Evolutionary conservation across 1,140 invertebrate genomes (phyloP).

Genomic region (Acromyrmex heyeri): DNA sequence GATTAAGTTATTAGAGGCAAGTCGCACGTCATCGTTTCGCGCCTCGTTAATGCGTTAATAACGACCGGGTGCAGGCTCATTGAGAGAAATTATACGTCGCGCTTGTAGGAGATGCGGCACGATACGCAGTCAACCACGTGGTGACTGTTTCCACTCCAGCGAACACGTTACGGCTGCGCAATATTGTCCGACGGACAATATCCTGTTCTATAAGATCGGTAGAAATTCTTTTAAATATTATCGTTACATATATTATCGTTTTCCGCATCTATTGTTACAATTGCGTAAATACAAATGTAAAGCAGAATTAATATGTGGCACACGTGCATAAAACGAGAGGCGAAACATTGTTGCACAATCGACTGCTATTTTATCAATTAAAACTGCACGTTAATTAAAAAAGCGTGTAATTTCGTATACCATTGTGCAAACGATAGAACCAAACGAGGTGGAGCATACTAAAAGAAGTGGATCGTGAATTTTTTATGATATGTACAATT

Average conservation of each 20-base stretch:
- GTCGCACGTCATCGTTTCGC: slow-evolving; percentile 17
- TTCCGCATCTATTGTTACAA: background rate
- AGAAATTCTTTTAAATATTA: background rate
- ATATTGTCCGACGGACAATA: background rate
- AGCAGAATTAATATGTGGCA: background rate
- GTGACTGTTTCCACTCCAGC: slow-evolving; percentile 53
- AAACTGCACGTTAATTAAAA: slow-evolving; percentile 18
- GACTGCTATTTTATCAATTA: slow-evolving; percentile 5
- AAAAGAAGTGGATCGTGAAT: slow-evolving; percentile 35
- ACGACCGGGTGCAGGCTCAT: slow-evolving; percentile 13
- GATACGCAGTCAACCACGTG: slow-evolving; percentile 66
- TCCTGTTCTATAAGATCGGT: background rate
- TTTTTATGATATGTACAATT: slow-evolving; percentile 18
- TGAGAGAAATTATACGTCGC: slow-evolving; percentile 65
- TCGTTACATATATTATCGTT: background rate
- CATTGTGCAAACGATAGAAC: background rate
- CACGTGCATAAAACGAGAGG: background rate
- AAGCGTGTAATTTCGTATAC: slow-evolving; percentile 10
- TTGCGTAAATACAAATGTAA: background rate
- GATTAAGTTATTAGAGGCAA: slow-evolving; percentile 67
- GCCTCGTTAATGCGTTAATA: slow-evolving; percentile 42
- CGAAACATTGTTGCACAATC: background rate
- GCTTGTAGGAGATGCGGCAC: slow-evolving; percentile 27
- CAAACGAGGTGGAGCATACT: slow-evolving; percentile 1
- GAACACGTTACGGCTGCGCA: slow-evolving; percentile 1